Conservation (phyloP, 2,113 vertebrate genomes). For the Bothrops jararaca region DNA sequence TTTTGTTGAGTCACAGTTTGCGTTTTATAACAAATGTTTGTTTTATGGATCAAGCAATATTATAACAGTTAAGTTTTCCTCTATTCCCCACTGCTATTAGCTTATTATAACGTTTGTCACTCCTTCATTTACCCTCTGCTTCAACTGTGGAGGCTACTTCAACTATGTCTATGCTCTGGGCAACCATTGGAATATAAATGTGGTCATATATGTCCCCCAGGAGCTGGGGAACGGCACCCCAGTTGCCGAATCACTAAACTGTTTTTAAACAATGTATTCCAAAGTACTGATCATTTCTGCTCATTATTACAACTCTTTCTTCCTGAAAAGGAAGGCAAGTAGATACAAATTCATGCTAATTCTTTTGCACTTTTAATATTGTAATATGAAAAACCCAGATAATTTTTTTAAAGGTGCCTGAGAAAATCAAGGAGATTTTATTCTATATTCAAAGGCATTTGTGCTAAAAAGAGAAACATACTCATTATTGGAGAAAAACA, state of each 20-base stretch:
- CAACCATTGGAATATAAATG: background rate
- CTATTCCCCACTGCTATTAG: background rate
- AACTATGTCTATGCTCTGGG: background rate
- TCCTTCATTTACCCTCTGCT: background rate
- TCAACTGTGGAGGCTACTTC: background rate
- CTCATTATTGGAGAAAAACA: background rate
- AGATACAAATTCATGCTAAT: background rate
- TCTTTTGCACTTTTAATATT: background rate
- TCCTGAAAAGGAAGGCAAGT: background rate
- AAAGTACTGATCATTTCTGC: background rate
- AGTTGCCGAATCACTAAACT: background rate
- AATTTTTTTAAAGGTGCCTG: background rate
- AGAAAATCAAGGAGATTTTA: background rate
- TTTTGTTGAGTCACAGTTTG: background rate
- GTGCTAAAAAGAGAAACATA: background rate
- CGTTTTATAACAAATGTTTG: background rate
- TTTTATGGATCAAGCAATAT: background rate
- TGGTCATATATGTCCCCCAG: background rate
- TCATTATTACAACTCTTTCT: background rate
- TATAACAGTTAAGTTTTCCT: background rate
- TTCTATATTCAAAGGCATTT: background rate
- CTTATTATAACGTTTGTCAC: background rate
- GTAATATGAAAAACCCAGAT: conserved; percentile 13
- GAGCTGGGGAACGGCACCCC: background rate
- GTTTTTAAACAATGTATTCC: background rate